Evolutionary conservation across 2,113 vertebrate genomes (phyloP), one percentile per base, ranked within the genome.

Genomic region (Ondatra zibethicus): DNA sequence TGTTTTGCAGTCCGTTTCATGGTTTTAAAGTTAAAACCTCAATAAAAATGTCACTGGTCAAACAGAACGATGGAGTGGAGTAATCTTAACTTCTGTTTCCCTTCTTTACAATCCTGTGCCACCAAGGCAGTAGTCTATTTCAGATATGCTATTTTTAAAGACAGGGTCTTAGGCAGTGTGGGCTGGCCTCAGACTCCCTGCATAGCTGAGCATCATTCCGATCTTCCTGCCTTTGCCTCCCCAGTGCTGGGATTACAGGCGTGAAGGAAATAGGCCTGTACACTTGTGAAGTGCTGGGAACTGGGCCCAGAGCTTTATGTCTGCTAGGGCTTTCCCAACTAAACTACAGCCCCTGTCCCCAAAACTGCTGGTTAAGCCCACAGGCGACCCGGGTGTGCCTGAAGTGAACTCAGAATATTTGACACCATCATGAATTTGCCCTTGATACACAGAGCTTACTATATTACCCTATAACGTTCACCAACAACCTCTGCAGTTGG

Each of bases 11-110:
- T 81, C 4, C 31, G 2, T 88, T 85, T 50, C 3, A 47, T 5
- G 76, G 21, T 55, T 94, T 95, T 47, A 33, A 86, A 36, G 66
- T 88, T 73, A n/a, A 88, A 94, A 50, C 55, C 27, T 45, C 84
- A 58, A 85, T 68, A 89, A 52, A 93, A 86, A 36, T 2, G 36
- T 70, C 47, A 29, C 39, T 0, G 5, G 52, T 90, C 47, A 63
- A 8, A 21, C 4, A 36, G 89, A 21, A 94, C 11, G 29, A n/a
- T 3, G 65, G 76, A 82, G 25, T 12, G 25, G 42, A 93, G 68
- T 33, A 3, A 61, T 84, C 78, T 89, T 14, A 39, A 39, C n/a
- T 68, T 31, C 77, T 89, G 45, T 93, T 85, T 52, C 47, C 5
- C 13, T 58, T 58, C 1, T 25, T 73, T 86, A 17, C 17, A 27